Percentiles rank a stretch among this genome's conserved stretches.
These are phyloP conservation scores for Brienomyrus longianalis DNA, from an alignment of 2,113 vertebrate species.

Conservation along the genomic window DNA sequence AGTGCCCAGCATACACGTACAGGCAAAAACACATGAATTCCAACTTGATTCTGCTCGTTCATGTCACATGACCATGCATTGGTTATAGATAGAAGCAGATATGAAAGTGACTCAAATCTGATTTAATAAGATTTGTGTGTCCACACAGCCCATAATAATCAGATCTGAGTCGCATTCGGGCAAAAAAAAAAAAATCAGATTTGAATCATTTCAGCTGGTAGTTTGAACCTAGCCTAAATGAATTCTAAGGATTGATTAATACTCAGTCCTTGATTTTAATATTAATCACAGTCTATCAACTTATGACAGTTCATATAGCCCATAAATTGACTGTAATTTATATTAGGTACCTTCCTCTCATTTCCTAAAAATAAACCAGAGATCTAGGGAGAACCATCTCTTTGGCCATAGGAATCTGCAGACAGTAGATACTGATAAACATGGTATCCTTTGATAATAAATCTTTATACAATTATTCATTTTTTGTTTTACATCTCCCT, in stretches of 20 bases:
- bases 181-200: neutral
- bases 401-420: neutral
- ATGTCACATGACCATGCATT: neutral
- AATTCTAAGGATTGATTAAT: neutral
- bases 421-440: neutral
- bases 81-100: neutral
- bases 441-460: neutral
- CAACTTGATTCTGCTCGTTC: neutral
- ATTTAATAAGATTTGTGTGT: neutral
- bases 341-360: neutral
- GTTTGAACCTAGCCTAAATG: neutral
- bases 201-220: neutral
- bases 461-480: neutral
- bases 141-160: neutral
- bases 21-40: neutral
- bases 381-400: neutral
- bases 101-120: neutral
- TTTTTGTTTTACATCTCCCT: neutral
- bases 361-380: neutral
- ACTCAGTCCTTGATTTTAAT: neutral
- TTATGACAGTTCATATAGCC: neutral
- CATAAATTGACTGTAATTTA: neutral
- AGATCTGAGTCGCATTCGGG: neutral
- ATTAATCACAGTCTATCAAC: neutral
- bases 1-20: neutral